These are phyloP conservation scores for Bathynomus jamesi DNA, from an alignment of 1,140 invertebrate genomes.

Conservation along the genomic window DNA sequence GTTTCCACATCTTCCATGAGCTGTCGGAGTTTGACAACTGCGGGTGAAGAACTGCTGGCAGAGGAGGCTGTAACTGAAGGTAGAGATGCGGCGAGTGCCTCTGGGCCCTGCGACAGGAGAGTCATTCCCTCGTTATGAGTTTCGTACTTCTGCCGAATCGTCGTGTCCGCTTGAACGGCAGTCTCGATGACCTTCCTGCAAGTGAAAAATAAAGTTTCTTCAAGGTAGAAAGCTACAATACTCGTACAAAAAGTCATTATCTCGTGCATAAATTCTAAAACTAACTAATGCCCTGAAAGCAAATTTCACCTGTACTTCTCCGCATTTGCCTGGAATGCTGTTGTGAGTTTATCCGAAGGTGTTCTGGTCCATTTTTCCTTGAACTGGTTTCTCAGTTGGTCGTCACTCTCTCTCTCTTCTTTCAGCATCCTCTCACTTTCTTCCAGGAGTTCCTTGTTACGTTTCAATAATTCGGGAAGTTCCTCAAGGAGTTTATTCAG, in stretches of 20 bases:
- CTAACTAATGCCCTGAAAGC: too few species aligned
- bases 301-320: conserved; percentile 75
- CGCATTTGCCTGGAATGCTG: conserved; percentile 74
- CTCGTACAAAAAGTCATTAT: too few species aligned
- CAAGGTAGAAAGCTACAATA: too few species aligned
- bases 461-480: conserved; percentile 76
- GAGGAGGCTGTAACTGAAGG: conserved; percentile 43
- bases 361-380: conserved; percentile 83
- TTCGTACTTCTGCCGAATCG: conserved; percentile 78
- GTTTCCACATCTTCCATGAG: conserved; percentile 82
- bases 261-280: too few species aligned
- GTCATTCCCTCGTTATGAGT: conserved; percentile 70
- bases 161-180: conserved; percentile 38
- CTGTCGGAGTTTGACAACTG: conserved; percentile 58
- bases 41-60: conserved; percentile 39
- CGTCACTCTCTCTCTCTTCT: conserved; percentile 86
- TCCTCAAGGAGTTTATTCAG: conserved; percentile 60
- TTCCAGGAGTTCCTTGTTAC: conserved; percentile 92
- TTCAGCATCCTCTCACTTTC: conserved; percentile 81
- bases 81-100: conserved; percentile 37
- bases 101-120: conserved; percentile 62
- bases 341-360: conserved; percentile 76
- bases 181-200: conserved; percentile 39
- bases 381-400: conserved; percentile 78
- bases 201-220: too few species aligned